phyloP scores from a whole-genome alignment of 2,888 invertebrate species.

The Gisinianus flammeolus region DNA sequence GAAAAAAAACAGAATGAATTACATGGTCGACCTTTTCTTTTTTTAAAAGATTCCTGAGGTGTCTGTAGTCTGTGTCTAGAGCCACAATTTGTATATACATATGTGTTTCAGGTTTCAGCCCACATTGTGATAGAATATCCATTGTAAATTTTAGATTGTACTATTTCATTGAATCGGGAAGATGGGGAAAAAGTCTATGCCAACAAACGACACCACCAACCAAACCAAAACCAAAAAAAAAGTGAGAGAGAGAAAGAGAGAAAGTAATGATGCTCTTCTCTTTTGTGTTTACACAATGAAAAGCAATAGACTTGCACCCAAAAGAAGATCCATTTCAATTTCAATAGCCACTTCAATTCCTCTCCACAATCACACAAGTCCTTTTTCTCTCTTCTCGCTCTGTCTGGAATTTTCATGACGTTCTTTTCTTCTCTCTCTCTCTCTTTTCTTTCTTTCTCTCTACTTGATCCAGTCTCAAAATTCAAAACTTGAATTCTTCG shows the following conservation, averaged over 20 bases:
- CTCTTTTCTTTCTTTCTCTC: neutral
- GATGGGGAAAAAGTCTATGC: conserved; percentile 25
- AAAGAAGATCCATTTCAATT: conserved; percentile 22
- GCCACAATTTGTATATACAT: too few species aligned
- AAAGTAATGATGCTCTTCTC: conserved; percentile 11
- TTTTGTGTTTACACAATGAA: conserved; percentile 30
- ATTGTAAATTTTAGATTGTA: neutral
- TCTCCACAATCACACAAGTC: conserved; percentile 15
- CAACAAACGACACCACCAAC: conserved; percentile 2
- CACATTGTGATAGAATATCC: conserved; percentile 19
- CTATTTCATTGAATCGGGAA: conserved; percentile 4
- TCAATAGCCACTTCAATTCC: conserved; percentile 22
- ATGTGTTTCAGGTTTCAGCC: neutral
- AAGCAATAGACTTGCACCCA: conserved; percentile 26
- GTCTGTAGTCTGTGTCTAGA: neutral
- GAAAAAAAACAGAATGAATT: neutral
- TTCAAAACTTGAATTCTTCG: neutral
- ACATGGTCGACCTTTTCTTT: neutral
- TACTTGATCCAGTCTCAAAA: neutral
- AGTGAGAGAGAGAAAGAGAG: neutral
- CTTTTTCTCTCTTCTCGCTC: neutral
- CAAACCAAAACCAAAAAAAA: conserved; percentile 4
- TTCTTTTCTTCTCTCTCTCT: neutral
- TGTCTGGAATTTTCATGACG: neutral
- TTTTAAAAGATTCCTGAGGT: neutral